Evolutionary conservation across 2,888 invertebrate species (phyloP).

Genomic region (Pandemis corylana): DNA sequence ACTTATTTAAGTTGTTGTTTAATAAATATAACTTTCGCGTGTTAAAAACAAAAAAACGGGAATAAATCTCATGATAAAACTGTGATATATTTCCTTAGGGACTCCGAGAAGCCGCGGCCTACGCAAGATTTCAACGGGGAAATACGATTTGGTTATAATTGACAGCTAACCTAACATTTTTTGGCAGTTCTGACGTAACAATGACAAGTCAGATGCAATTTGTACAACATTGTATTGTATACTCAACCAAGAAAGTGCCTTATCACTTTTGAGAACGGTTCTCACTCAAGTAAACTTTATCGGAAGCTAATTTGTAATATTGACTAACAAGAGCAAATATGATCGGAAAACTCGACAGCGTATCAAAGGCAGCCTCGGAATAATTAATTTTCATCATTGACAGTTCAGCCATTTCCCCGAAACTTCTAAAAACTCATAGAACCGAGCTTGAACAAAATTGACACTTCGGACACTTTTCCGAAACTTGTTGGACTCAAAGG

Average conservation of each 20-base stretch:
- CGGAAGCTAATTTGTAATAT: background rate
- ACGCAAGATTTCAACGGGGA: background rate
- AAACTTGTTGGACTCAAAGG: background rate
- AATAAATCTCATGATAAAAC: background rate
- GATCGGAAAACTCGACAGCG: background rate
- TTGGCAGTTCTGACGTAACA: background rate
- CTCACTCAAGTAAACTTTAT: background rate
- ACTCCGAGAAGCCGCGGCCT: background rate
- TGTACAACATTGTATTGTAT: background rate
- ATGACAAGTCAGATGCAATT: background rate
- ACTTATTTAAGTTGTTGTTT: too few relatives aligned
- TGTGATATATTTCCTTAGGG: background rate
- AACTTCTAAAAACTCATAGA: background rate
- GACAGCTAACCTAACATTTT: background rate
- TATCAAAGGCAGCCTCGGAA: background rate
- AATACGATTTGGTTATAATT: constrained; percentile 2
- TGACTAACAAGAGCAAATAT: background rate
- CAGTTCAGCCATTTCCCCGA: background rate
- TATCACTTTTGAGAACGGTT: too few relatives aligned
- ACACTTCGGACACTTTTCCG: constrained; percentile 4
- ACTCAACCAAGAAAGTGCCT: background rate
- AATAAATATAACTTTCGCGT: background rate
- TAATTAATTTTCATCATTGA: background rate
- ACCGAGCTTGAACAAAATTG: background rate
- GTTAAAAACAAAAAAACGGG: background rate